Evolutionary conservation across 2,113 vertebrate species (phyloP).

Genomic region (Entelurus aequoreus): DNA sequence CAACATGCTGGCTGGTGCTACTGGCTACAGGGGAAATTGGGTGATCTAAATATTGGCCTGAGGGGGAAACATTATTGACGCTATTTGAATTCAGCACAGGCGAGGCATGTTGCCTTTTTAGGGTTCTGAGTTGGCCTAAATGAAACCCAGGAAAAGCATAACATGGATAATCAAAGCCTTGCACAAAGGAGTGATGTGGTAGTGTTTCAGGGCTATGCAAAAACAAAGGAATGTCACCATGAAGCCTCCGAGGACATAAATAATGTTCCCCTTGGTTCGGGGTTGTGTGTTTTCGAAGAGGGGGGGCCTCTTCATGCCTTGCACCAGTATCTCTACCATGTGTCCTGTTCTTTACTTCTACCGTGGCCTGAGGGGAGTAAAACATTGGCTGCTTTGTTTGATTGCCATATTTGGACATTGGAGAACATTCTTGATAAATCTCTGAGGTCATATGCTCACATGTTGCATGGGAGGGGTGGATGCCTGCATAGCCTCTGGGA

Average conservation of each 20-base stretch:
- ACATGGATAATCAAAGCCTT: constrained; percentile 45
- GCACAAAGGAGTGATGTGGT: constrained; percentile 45
- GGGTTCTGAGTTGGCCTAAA: constrained; percentile 35
- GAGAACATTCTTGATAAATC: constrained; percentile 64
- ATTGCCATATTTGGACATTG: constrained; percentile 60
- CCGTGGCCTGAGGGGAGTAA: constrained; percentile 68
- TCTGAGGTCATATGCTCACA: constrained; percentile 68
- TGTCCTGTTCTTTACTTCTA: constrained; percentile 62
- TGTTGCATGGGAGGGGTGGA: constrained; percentile 49
- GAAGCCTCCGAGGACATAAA: constrained; percentile 27
- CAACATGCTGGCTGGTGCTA: constrained; percentile 7
- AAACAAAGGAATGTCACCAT: constrained; percentile 45
- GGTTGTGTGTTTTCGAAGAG: constrained; percentile 42
- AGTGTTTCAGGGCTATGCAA: constrained; percentile 30
- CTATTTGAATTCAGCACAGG: constrained; percentile 17
- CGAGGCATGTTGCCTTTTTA: constrained; percentile 37
- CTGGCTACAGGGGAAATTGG: constrained; percentile 10
- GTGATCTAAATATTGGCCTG: constrained; percentile 22
- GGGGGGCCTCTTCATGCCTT: constrained; percentile 51
- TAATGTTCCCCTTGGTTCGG: constrained; percentile 59
- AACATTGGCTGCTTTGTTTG: constrained; percentile 62
- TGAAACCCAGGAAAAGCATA: constrained; percentile 56
- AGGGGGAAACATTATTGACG: constrained; percentile 13
- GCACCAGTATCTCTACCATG: constrained; percentile 40
- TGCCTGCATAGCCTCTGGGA: constrained; percentile 43